These are phyloP conservation scores for Graptemys geographica DNA, from an alignment of 2,797 vertebrate species.

Conservation along the genomic window DNA sequence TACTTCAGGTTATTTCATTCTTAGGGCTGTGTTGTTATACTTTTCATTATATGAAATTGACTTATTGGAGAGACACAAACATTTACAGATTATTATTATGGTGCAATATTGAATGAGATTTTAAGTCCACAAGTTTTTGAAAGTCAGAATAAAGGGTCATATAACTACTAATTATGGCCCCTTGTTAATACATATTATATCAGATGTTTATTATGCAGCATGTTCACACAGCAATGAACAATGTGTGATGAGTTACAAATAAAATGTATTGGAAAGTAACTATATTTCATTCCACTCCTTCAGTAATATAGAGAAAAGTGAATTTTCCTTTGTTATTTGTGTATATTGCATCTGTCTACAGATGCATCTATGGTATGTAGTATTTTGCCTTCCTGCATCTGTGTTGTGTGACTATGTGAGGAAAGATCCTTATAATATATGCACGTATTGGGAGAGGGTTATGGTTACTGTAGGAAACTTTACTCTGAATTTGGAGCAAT, in stretches of 20 bases:
- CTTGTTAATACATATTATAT: background rate
- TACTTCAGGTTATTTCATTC: background rate
- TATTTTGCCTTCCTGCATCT: background rate
- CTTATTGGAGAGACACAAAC: background rate
- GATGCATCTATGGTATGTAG: rapidly evolving
- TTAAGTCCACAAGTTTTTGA: background rate
- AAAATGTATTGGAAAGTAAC: background rate
- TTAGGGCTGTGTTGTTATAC: background rate
- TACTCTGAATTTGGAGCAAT: background rate
- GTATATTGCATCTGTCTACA: background rate
- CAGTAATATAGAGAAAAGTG: background rate
- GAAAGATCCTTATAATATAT: background rate
- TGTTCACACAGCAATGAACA: background rate
- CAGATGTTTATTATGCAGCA: background rate
- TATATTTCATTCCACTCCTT: background rate
- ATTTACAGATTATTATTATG: background rate
- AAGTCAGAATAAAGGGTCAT: background rate
- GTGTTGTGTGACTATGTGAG: rapidly evolving
- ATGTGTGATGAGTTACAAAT: background rate
- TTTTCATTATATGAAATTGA: background rate
- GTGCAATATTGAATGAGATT: background rate
- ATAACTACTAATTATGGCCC: background rate
- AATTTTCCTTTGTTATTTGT: background rate
- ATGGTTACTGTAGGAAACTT: background rate
- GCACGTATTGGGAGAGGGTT: background rate